Percentiles rank a stretch among this genome's conserved stretches.
These are phyloP conservation scores for Dryadula phaetusa DNA, from an alignment of 2,888 invertebrate genomes.

Conservation along the genomic window DNA sequence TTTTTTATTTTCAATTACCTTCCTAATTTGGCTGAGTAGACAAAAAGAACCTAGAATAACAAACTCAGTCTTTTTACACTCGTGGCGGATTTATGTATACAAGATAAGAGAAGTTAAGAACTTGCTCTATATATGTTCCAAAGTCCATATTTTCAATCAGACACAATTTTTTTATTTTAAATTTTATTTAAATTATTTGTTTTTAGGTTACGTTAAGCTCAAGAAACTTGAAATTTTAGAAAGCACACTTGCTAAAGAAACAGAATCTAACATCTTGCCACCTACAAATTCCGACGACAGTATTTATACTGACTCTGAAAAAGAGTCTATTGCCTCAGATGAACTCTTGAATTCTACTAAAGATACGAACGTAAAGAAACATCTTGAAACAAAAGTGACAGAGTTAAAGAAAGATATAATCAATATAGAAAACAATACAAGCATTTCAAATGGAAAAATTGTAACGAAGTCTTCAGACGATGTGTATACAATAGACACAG, in stretches of 20 bases:
- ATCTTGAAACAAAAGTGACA: constrained; percentile 57
- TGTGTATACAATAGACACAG: not conserved
- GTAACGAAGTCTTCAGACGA: constrained; percentile 10
- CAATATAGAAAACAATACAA: constrained; percentile 3
- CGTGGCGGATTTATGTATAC: no score
- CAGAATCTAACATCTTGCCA: constrained; percentile 49
- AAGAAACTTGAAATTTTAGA: constrained; percentile 80
- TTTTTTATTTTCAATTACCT: no score
- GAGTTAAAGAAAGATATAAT: constrained; percentile 35
- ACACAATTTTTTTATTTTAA: no score
- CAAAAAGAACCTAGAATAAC: no score
- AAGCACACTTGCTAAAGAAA: constrained; percentile 68
- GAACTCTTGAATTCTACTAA: constrained; percentile 59
- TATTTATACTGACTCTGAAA: constrained; percentile 75
- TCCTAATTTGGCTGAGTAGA: no score
- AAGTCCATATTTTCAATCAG: no score
- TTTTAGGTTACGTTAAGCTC: constrained; percentile 84
- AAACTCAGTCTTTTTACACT: no score
- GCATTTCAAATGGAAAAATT: not conserved
- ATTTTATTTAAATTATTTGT: not conserved
- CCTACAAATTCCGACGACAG: constrained; percentile 66
- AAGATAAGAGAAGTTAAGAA: no score
- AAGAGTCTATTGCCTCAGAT: constrained; percentile 73
- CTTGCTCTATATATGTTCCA: no score
- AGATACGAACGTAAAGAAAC: constrained; percentile 60